phyloP scores from a whole-genome alignment of 2,888 invertebrate genomes.

The Electrophaes corylata region DNA sequence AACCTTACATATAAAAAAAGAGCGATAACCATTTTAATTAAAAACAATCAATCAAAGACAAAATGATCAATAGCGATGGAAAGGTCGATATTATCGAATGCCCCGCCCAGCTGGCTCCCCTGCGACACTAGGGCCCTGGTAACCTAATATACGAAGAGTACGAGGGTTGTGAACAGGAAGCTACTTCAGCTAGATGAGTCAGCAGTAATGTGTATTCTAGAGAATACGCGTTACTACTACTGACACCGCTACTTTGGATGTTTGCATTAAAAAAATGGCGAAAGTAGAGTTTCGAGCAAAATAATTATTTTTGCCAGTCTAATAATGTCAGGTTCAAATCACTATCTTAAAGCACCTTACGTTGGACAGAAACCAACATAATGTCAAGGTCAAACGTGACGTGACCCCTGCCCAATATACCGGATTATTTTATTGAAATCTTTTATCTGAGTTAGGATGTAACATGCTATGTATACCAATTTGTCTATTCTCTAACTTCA shows the following conservation, averaged over 20 bases:
- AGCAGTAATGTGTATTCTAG: background rate
- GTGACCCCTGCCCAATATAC: too few relatives aligned
- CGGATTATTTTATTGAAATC: too few relatives aligned
- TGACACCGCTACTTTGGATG: background rate
- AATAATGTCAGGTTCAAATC: too few relatives aligned
- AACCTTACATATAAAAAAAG: slow-evolving; percentile 30
- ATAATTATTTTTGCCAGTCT: too few relatives aligned
- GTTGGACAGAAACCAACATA: too few relatives aligned
- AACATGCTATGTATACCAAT: too few relatives aligned
- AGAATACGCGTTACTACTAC: background rate
- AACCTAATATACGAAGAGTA: slow-evolving; percentile 74
- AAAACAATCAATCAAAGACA: slow-evolving; percentile 63
- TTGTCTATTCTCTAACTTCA: too few relatives aligned
- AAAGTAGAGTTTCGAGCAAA: too few relatives aligned
- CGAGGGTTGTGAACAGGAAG: slow-evolving; percentile 54
- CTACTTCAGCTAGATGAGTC: slow-evolving; percentile 48
- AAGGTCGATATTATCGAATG: slow-evolving; percentile 62
- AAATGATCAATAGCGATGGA: slow-evolving; percentile 62
- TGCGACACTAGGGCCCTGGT: slow-evolving; percentile 67
- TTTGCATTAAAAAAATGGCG: too few relatives aligned
- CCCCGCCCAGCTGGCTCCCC: slow-evolving; percentile 56
- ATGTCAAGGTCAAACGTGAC: too few relatives aligned
- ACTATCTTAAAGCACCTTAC: too few relatives aligned
- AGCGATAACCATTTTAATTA: slow-evolving; percentile 44
- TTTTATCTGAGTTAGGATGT: too few relatives aligned